Evolutionary conservation across 1,140 invertebrate species (phyloP), one percentile per base, ranked within the genome.

Genomic region (Aphidius ervi): DNA sequence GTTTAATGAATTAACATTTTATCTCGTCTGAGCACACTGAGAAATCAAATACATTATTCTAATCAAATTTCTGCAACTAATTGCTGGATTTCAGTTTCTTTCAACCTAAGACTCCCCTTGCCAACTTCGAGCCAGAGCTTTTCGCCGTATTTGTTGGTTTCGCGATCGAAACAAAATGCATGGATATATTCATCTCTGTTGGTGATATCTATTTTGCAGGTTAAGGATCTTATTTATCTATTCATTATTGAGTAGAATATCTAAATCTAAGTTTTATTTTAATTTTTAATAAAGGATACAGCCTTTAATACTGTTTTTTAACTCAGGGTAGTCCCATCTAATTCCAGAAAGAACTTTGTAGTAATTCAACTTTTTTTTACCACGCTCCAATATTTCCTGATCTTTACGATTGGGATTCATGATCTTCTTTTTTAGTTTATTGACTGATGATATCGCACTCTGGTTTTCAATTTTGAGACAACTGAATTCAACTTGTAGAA

Each of bases 111-210:
- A 6, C 9, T 23, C 37, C 42, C 16, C 10, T 50, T 43, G 52
- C 48, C 49, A 47, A 63, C 58, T 45, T 63, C 61, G 9, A 46
- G 23, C 61, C 61, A 63, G 4, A 63, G 39, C 9, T 63, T 58
- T 46, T 7, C 37, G 42, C 41, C 49, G 47, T 6, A 5, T 43
- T 37, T 9, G 1, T 37, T 23, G 10, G 55, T 40, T 43, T 54
- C n/a, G 9, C 5, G 31, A 31, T 53, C 46, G 5, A 42, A 63
- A 23, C 31, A 10, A 31, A 63, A 63, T 41, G 49, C 5, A 1
- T 58, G 37, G 8, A 58, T 41, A 49, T 63, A 63, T 23, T 63
- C 50, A 3, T 54, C 5, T 6, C 47, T 46, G 5, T 58, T 58
- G 39, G 49, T 63, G 5, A 63, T 37, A 47, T 50, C 61, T 63